A percentile compares a stretch with the other conserved stretches of the same genome.
Conservation (phyloP, 2,797 vertebrate genomes). For the Spheniscus humboldti region DNA sequence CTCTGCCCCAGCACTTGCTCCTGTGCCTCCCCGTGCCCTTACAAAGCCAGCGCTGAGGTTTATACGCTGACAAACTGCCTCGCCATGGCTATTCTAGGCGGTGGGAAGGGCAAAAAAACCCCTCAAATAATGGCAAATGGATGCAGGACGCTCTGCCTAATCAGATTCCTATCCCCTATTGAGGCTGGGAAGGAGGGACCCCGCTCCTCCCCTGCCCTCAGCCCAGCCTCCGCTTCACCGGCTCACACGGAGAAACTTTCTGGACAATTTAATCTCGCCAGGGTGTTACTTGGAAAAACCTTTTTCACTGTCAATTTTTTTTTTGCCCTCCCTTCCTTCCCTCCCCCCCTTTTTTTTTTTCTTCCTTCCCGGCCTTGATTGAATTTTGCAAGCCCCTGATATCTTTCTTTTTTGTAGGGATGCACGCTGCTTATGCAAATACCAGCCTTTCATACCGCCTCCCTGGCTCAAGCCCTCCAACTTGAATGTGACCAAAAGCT, state of each 20-base stretch:
- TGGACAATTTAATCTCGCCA: slow-evolving; percentile 87
- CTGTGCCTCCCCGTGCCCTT: not conserved
- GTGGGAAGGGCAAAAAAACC: not conserved
- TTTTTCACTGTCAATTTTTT: slow-evolving; percentile 81
- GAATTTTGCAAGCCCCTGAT: slow-evolving; percentile 74
- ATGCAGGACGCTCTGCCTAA: slow-evolving; percentile 57
- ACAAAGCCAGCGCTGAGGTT: not conserved
- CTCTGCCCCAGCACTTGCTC: not conserved
- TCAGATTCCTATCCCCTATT: slow-evolving; percentile 65
- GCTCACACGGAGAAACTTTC: slow-evolving; percentile 83
- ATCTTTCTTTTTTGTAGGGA: slow-evolving; percentile 80
- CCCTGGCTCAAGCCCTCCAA: slow-evolving; percentile 78
- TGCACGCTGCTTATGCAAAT: slow-evolving; percentile 91
- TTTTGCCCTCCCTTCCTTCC: not conserved
- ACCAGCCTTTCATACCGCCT: slow-evolving; percentile 78
- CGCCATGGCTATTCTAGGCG: not conserved
- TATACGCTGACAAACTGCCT: not conserved
- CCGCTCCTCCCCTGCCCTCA: slow-evolving; percentile 69
- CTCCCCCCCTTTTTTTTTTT: not conserved
- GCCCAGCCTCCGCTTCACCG: slow-evolving; percentile 79
- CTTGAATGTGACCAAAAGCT: slow-evolving; percentile 87
- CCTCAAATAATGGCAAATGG: slow-evolving; percentile 42
- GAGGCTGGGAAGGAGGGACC: slow-evolving; percentile 62
- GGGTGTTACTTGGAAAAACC: slow-evolving; percentile 78
- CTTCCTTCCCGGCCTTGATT: slow-evolving; percentile 69